phyloP scores from a whole-genome alignment of 2,113 vertebrate genomes.

The Gorsachius goisagi region DNA sequence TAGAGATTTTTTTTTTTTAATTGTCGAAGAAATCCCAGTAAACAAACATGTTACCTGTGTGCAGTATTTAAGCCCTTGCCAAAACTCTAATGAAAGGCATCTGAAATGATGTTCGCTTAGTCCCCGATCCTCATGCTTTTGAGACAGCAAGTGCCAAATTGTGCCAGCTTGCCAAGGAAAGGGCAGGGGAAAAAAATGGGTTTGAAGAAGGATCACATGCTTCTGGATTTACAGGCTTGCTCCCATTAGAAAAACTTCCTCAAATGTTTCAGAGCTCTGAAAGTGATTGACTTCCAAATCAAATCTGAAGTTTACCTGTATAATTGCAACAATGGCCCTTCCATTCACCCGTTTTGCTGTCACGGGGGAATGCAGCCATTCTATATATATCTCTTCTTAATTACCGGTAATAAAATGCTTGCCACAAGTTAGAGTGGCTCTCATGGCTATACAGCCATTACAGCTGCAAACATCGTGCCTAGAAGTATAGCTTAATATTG shows the following conservation, averaged over 20 bases:
- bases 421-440: neutral
- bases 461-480: neutral
- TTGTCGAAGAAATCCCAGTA: constrained; percentile 4
- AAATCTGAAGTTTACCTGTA: neutral
- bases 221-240: neutral
- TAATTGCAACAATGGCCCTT: neutral
- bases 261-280: neutral
- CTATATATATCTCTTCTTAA: neutral
- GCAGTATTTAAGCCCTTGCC: neutral
- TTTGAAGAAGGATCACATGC: neutral
- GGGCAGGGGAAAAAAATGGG: fast-evolving
- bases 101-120: neutral
- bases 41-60: constrained; percentile 14
- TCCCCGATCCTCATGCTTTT: neutral
- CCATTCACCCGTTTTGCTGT: neutral
- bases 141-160: neutral
- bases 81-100: neutral
- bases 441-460: neutral
- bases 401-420: neutral
- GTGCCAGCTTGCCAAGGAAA: constrained; percentile 6
- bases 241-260: neutral
- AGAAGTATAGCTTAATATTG: neutral
- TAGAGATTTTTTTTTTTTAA: neutral
- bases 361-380: neutral
- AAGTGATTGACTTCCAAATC: neutral